Conservation (phyloP, 2,113 vertebrate species). For the Austrofundulus limnaeus region DNA sequence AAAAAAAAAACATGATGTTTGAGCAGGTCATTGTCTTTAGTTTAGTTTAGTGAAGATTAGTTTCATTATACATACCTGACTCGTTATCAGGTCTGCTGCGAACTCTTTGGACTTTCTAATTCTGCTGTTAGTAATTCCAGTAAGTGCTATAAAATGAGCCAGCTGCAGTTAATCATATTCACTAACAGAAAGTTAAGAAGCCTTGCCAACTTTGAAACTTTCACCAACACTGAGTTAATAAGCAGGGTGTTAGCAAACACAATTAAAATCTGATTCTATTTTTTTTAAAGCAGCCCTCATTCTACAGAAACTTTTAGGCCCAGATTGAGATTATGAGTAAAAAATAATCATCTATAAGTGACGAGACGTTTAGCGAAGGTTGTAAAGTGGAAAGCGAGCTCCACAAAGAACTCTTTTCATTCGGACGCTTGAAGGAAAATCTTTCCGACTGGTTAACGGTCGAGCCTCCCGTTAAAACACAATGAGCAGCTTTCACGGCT, state of each 20-base stretch:
- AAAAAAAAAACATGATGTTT: too few relatives aligned
- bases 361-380: not conserved
- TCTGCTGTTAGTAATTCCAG: too few relatives aligned
- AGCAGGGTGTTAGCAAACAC: too few relatives aligned
- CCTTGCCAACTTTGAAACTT: not conserved
- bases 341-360: not conserved
- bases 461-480: constrained; percentile 6
- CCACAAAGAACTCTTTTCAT: constrained; percentile 38
- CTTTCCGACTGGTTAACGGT: constrained; percentile 5
- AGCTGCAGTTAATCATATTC: too few relatives aligned
- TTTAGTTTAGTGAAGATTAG: not conserved
- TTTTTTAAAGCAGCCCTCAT: too few relatives aligned
- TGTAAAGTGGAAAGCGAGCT: not conserved
- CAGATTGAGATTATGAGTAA: not conserved
- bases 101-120: not conserved
- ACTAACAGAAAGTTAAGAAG: not conserved
- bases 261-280: too few relatives aligned
- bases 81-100: not conserved
- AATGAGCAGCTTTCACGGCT: not conserved
- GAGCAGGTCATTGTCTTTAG: too few relatives aligned
- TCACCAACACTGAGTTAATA: not conserved
- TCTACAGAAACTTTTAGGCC: not conserved
- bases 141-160: not conserved
- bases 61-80: not conserved
- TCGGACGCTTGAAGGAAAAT: constrained; percentile 9